Percentiles rank a stretch among this genome's conserved stretches.
These are phyloP conservation scores for Asbolus verrucosus DNA, from an alignment of 1,140 invertebrate genomes.

Conservation along the genomic window DNA sequence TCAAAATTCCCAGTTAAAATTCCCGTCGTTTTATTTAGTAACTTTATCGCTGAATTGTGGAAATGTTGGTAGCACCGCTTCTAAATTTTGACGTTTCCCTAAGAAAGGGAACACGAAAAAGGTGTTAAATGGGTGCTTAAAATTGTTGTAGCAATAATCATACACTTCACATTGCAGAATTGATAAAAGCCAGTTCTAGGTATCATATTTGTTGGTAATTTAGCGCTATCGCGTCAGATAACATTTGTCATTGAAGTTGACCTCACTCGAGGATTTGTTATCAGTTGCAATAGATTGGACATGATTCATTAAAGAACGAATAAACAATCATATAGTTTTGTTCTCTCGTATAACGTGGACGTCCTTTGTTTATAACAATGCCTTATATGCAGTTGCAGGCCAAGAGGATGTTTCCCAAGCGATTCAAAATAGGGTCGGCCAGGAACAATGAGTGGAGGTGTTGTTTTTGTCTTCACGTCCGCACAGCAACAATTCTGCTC, in stretches of 20 bases:
- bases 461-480: conserved; percentile 85
- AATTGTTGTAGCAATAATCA: too few species aligned
- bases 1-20: too few species aligned
- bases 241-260: background rate
- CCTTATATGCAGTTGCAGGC: conserved; percentile 1
- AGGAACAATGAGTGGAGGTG: conserved; percentile 79
- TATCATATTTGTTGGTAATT: too few species aligned
- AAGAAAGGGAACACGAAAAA: background rate
- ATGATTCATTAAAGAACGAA: background rate
- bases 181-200: too few species aligned
- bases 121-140: conserved; percentile 25
- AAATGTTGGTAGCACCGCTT: background rate
- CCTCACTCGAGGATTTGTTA: background rate
- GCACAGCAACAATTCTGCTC: conserved; percentile 83
- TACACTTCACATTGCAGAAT: too few species aligned
- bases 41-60: too few species aligned
- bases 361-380: conserved; percentile 2
- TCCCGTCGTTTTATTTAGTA: too few species aligned
- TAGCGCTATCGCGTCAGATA: too few species aligned
- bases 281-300: too few species aligned
- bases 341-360: background rate
- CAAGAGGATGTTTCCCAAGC: conserved; percentile 71
- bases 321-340: background rate
- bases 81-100: background rate
- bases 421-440: conserved; percentile 73